A percentile compares a stretch with the other conserved stretches of the same genome.
phyloP scores from a whole-genome alignment of 1,140 invertebrate genomes.

The Hylaeus anthracinus region DNA sequence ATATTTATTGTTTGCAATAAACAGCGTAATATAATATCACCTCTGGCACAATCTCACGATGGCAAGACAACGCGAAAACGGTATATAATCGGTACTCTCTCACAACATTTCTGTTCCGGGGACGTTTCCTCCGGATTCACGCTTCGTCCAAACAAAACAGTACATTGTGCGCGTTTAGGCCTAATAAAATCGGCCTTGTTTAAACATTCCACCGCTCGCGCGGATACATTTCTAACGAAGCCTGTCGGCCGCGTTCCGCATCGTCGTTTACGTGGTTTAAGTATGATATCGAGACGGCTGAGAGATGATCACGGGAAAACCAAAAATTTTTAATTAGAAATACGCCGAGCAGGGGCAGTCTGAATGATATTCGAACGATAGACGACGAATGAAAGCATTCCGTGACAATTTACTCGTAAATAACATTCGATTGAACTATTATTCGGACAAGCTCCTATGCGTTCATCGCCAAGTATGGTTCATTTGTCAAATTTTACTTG shows the following conservation, averaged over 20 bases:
- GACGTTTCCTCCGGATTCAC: constrained; percentile 5
- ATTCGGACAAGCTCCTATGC: too few relatives aligned
- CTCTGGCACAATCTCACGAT: constrained; percentile 82
- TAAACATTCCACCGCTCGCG: constrained; percentile 23
- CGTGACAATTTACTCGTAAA: too few relatives aligned
- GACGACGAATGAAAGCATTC: too few relatives aligned
- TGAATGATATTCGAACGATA: too few relatives aligned
- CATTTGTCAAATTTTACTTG: too few relatives aligned
- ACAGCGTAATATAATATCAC: constrained; percentile 82
- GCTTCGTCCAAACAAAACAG: constrained; percentile 9
- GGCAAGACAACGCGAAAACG: constrained; percentile 79
- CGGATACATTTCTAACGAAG: constrained; percentile 42
- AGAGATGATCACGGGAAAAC: constrained; percentile 22
- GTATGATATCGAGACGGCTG: constrained; percentile 49
- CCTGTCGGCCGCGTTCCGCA: constrained; percentile 38
- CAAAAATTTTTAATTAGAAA: too few relatives aligned
- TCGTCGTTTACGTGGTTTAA: constrained; percentile 58
- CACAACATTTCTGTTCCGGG: constrained; percentile 35
- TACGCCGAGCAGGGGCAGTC: too few relatives aligned
- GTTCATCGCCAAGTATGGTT: too few relatives aligned
- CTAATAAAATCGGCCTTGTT: constrained; percentile 12
- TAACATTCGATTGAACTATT: too few relatives aligned
- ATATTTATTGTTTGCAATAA: constrained; percentile 81
- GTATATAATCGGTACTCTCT: constrained; percentile 59
- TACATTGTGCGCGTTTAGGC: constrained; percentile 4